phyloP scores from a whole-genome alignment of 2,113 vertebrate species.

The Probosciger aterrimus region DNA sequence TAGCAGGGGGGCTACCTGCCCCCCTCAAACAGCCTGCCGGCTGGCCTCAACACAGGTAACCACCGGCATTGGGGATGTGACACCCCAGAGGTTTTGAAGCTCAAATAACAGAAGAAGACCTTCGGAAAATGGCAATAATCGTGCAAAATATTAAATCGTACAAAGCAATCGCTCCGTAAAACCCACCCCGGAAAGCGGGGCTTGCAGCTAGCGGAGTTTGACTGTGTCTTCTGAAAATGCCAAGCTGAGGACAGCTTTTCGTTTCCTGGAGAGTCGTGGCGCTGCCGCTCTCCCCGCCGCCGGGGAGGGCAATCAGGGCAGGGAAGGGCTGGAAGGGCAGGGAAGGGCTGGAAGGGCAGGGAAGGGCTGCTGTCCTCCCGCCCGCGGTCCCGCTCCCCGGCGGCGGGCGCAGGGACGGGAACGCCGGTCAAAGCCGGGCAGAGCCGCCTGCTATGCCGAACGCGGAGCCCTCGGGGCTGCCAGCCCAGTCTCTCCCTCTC shows the following conservation, averaged over 20 bases:
- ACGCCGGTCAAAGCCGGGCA: constrained; percentile 5
- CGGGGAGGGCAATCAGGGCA: neutral
- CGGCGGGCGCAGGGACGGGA: neutral
- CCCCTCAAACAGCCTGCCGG: neutral
- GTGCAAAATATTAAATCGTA: neutral
- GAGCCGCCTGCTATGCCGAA: neutral
- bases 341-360: neutral
- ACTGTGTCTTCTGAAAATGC: neutral
- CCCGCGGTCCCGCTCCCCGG: neutral
- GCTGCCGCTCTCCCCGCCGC: neutral
- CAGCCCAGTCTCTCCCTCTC: constrained; percentile 25
- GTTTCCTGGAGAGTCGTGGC: neutral
- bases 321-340: neutral
- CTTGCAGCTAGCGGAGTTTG: neutral
- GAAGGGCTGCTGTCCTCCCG: too few species aligned
- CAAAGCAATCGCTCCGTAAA: neutral
- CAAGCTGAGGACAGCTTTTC: neutral
- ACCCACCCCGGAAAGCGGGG: neutral
- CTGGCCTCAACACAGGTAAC: rapidly evolving
- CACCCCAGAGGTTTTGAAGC: rapidly evolving
- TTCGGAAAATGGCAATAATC: neutral
- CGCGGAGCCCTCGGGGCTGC: neutral
- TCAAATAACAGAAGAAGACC: neutral
- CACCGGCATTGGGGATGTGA: rapidly evolving
- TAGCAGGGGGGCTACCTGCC: neutral